A percentile compares a stretch with the other conserved stretches of the same genome.
phyloP scores from a whole-genome alignment of 2,797 vertebrate genomes.

The Phalanger gymnotis region DNA sequence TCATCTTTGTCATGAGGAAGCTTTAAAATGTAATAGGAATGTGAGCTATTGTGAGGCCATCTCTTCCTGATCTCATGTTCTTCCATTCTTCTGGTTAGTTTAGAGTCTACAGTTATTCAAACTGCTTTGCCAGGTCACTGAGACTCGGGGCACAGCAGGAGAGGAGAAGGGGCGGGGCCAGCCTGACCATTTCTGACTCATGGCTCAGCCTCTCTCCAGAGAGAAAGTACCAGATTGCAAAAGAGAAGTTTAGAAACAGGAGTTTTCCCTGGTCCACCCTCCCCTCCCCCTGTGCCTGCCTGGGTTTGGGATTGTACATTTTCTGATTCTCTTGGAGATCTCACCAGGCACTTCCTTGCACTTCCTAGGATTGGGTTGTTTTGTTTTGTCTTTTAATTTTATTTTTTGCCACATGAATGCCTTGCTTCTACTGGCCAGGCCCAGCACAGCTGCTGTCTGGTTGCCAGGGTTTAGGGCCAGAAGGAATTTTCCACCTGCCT shows the following conservation, averaged over 20 bases:
- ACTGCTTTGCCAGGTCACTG: neutral
- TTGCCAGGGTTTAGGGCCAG: conserved; percentile 59
- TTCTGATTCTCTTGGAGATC: neutral
- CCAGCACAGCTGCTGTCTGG: conserved; percentile 31
- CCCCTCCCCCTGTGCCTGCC: neutral
- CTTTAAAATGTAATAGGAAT: neutral
- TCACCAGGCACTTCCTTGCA: neutral
- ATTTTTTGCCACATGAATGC: conserved; percentile 19
- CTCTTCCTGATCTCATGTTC: neutral
- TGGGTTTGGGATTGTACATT: neutral
- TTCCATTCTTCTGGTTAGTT: neutral
- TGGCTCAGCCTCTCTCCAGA: neutral
- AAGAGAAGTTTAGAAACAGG: accelerated
- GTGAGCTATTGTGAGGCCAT: neutral
- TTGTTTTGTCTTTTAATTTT: neutral
- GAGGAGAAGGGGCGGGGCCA: neutral
- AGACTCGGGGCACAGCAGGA: accelerated
- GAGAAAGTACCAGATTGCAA: neutral
- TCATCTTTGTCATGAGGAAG: neutral
- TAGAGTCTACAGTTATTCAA: neutral
- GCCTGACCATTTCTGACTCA: neutral
- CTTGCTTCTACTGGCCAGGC: neutral
- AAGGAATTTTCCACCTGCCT: conserved; percentile 74
- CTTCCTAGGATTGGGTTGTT: neutral
- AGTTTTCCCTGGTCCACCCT: accelerated